Conservation (phyloP, 2,113 vertebrate species). For the Haemorhous mexicanus region DNA sequence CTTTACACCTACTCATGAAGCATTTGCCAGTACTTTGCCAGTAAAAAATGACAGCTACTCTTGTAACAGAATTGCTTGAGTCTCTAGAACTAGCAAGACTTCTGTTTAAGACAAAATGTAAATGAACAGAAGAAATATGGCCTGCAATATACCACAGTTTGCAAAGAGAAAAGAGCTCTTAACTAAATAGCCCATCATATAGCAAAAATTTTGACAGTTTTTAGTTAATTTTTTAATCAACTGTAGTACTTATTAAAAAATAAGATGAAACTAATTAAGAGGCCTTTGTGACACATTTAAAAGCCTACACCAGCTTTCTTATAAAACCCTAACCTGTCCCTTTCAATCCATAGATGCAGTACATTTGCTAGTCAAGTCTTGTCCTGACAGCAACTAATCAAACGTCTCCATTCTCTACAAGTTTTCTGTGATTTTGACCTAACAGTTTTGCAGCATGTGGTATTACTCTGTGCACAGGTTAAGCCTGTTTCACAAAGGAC, state of each 20-base stretch:
- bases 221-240: background rate
- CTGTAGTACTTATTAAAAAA: background rate
- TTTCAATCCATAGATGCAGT: background rate
- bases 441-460: background rate
- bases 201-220: background rate
- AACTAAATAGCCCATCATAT: background rate
- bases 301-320: background rate
- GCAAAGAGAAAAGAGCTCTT: background rate
- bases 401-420: background rate
- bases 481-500: background rate
- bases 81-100: constrained; percentile 8
- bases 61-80: background rate
- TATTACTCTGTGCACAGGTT: background rate
- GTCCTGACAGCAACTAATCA: background rate
- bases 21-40: background rate
- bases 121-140: background rate
- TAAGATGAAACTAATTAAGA: background rate
- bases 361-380: background rate
- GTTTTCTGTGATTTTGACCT: background rate
- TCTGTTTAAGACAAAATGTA: background rate
- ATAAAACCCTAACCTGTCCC: background rate
- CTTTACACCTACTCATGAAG: constrained; percentile 25
- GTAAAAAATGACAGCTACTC: background rate
- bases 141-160: background rate
- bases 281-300: background rate